Conservation (phyloP, 2,888 invertebrate genomes). For the Caenorhabditis wallacei region DNA sequence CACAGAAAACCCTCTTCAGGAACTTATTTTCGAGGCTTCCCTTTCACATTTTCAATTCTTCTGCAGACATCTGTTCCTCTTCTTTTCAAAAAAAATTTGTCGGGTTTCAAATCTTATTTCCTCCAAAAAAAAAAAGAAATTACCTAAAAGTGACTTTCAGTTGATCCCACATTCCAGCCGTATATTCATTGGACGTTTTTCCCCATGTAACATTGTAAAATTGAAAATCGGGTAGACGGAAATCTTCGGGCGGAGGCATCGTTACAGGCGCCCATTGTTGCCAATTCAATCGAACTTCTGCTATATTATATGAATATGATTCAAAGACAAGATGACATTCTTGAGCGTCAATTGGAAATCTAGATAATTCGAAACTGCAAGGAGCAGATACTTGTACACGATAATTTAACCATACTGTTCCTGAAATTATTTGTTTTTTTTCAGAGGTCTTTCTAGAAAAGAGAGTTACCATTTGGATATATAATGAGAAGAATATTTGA, state of each 20-base stretch:
- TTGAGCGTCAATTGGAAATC: slow-evolving; percentile 81
- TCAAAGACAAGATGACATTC: slow-evolving; percentile 82
- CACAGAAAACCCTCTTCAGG: no score
- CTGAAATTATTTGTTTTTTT: slow-evolving; percentile 59
- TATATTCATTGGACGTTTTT: slow-evolving; percentile 76
- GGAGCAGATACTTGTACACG: slow-evolving; percentile 82
- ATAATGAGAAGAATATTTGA: slow-evolving; percentile 82
- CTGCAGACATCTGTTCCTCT: background rate
- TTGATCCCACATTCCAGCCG: slow-evolving; percentile 83
- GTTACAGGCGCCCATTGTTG: slow-evolving; percentile 82
- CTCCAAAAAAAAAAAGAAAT: background rate
- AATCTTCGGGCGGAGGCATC: slow-evolving; percentile 78
- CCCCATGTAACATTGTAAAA: slow-evolving; percentile 81
- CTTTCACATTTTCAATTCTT: no score
- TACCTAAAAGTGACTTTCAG: slow-evolving; percentile 81
- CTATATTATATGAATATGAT: slow-evolving; percentile 82
- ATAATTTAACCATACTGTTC: slow-evolving; percentile 83
- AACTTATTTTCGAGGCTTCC: no score
- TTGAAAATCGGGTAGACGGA: slow-evolving; percentile 81
- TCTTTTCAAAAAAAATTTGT: background rate
- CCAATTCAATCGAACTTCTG: slow-evolving; percentile 79
- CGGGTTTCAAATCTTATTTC: background rate
- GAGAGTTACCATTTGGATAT: slow-evolving; percentile 80
- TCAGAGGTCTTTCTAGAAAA: background rate
- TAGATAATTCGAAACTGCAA: slow-evolving; percentile 78